A percentile compares a stretch with the other conserved stretches of the same genome.
Evolutionary conservation across 1,140 invertebrate species (phyloP).

Genomic region (Tetramorium parvispinum): DNA sequence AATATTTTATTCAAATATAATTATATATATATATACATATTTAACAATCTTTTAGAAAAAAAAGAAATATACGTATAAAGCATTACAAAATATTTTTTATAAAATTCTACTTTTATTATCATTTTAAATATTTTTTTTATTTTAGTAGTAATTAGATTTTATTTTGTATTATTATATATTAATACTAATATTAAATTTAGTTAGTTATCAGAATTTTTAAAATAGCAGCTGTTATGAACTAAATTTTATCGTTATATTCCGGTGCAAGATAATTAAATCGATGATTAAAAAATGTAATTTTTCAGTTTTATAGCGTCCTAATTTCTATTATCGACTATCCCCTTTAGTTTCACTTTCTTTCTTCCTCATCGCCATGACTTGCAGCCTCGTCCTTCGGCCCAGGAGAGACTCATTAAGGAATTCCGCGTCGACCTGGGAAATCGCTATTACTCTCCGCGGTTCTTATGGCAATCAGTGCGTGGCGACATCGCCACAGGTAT

Average conservation of each 20-base stretch:
- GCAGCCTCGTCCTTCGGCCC: slow-evolving; percentile 21
- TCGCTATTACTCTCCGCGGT: slow-evolving; percentile 64
- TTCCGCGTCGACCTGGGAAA: slow-evolving; percentile 69
- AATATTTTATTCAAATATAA: background rate
- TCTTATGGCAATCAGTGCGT: slow-evolving; percentile 72
- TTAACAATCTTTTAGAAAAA: background rate
- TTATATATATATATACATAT: background rate
- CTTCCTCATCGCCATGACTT: background rate
- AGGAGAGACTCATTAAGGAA: slow-evolving; percentile 64
- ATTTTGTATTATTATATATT: background rate
- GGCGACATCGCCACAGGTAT: slow-evolving; percentile 46
- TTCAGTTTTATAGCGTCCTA: background rate
- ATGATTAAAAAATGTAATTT: slow-evolving; percentile 8
- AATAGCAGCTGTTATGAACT: background rate
- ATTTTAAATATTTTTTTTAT: background rate
- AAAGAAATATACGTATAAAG: background rate
- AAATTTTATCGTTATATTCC: background rate
- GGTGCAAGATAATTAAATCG: slow-evolving; percentile 15
- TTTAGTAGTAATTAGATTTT: no score
- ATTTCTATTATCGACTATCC: slow-evolving; percentile 6
- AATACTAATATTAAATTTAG: background rate
- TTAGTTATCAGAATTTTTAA: background rate
- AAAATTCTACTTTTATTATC: background rate
- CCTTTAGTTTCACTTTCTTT: background rate
- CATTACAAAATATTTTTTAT: background rate